Evolutionary conservation across 1,140 invertebrate genomes (phyloP).

Genomic region (Temnothorax curvispinosus): DNA sequence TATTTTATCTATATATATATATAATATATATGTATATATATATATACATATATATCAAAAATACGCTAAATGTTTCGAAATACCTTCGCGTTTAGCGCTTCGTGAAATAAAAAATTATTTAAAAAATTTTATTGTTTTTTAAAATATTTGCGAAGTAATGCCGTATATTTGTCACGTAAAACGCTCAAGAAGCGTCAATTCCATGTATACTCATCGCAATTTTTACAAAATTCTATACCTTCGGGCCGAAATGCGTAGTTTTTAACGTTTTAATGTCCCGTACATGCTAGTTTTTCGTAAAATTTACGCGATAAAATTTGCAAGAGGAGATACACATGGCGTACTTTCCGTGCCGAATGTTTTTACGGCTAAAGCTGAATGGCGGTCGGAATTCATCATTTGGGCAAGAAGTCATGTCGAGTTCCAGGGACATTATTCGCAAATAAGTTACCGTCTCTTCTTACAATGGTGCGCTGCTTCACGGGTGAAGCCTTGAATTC

Average conservation of each 20-base stretch:
- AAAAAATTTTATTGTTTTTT: neutral
- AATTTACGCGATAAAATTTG: neutral
- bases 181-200: neutral
- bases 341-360: slow-evolving; percentile 53
- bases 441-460: slow-evolving; percentile 46
- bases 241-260: neutral
- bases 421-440: slow-evolving; percentile 30
- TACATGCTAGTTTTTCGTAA: neutral
- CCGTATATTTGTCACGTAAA: neutral
- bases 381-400: slow-evolving; percentile 31
- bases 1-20: neutral
- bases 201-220: neutral
- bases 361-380: slow-evolving; percentile 39
- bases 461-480: neutral
- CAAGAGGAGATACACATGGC: neutral
- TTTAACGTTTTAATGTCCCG: neutral
- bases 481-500: neutral
- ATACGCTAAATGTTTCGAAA: slow-evolving; percentile 31
- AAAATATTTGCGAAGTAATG: neutral
- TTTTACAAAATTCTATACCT: slow-evolving; percentile 26
- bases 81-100: neutral
- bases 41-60: neutral
- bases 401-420: slow-evolving; percentile 49
- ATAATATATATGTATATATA: neutral
- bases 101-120: neutral